Evolutionary conservation across 2,797 vertebrate species (phyloP), one percentile per base, ranked within the genome.

Genomic region (Acanthornis magna): DNA sequence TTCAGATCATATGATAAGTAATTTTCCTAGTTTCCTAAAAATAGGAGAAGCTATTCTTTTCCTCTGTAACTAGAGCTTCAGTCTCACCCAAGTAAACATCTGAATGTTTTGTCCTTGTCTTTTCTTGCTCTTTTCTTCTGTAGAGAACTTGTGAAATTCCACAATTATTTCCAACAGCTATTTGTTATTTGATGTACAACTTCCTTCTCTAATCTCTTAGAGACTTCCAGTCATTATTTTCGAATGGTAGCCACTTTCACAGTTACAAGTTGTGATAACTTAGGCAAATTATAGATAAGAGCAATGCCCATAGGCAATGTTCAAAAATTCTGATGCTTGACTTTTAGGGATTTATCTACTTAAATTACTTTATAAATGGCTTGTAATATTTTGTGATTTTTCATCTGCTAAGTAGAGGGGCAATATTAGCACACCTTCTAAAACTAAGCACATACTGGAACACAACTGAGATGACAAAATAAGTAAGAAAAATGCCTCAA

Each of bases 11-110:
- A 34, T 40, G 50, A 71, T 78, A 85, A 80, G 76, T 73, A 81
- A 61, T 95, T 93, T 90, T 75, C 38, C n/a, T 54, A 51, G 14
- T 94, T 94, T 86, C 66, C 83, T 75, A 86, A 95, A 93, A 81
- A 91, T 79, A 91, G 66, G 58, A 61, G 25, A 76, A 75, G 19
- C 21, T 91, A 65, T 84, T 90, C 9, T 95, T 90, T 94, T 45
- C 30, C 42, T 73, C 71, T 90, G 21, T 50, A 91, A 84, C 81
- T 43, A 68, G 29, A 81, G 8, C 19, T 77, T 68, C 30, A 29
- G 3, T 63, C 75, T 85, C 47, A 45, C 63, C 10, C 68, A 36
- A 70, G 63, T 79, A 88, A 92, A 58, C 8, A 63, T 73, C 63
- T 82, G 63, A 94, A 48, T 1, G 42, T 76, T 91, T 90, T 70